Conservation (phyloP, 30 jellyfish, hydroid and myxozoan species). For the Aurelia aurita region DNA sequence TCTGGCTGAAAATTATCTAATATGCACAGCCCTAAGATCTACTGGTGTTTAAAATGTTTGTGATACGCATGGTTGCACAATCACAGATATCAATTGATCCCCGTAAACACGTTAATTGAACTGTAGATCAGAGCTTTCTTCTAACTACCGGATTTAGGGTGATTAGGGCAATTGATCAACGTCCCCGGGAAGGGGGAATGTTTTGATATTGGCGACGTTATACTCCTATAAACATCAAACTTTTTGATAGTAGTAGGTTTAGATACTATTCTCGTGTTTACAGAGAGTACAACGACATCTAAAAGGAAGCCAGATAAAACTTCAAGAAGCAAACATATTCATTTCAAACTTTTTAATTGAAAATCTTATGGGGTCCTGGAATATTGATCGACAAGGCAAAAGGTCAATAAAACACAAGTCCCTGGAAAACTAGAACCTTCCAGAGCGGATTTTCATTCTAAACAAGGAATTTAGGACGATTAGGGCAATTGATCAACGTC, state of each 20-base stretch:
- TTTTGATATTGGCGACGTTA: too few species aligned
- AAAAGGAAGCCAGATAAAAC: too few species aligned
- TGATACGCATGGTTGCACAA: slow-evolving; percentile 55
- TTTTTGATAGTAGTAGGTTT: too few species aligned
- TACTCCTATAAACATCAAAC: too few species aligned
- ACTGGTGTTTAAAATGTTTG: slow-evolving; percentile 56
- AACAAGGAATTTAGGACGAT: not conserved
- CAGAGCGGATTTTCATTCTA: not conserved
- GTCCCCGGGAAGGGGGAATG: not conserved
- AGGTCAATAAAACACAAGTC: too few species aligned
- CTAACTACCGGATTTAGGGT: not conserved
- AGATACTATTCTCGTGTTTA: too few species aligned
- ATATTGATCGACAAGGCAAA: too few species aligned
- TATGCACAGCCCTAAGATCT: not conserved
- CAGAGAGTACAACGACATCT: too few species aligned
- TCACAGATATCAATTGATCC: slow-evolving; percentile 39
- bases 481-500: not conserved
- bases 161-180: slow-evolving; percentile 9
- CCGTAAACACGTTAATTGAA: slow-evolving; percentile 47
- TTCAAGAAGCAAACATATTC: too few species aligned
- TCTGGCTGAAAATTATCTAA: slow-evolving; percentile 17
- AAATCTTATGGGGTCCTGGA: too few species aligned
- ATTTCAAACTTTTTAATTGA: too few species aligned
- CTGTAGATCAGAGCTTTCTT: not conserved
- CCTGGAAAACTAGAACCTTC: too few species aligned